Evolutionary conservation across 2,888 invertebrate genomes (phyloP).

Genomic region (Drosophila stalkeri): DNA sequence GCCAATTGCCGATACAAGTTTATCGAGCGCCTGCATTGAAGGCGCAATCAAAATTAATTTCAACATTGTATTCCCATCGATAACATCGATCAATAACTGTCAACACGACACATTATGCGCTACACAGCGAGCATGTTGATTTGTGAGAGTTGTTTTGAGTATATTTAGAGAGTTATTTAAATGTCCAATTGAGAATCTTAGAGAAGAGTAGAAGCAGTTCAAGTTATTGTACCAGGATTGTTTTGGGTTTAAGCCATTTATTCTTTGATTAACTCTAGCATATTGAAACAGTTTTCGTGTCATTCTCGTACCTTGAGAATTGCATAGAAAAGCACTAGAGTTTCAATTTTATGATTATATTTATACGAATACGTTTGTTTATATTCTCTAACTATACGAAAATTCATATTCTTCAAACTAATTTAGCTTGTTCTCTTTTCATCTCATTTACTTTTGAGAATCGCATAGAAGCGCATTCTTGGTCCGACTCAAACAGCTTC

Average conservation of each 20-base stretch:
- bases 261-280: no score
- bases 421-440: background rate
- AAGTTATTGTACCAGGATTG: no score
- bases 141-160: background rate
- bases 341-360: background rate
- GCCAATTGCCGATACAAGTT: slow-evolving; percentile 60
- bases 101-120: slow-evolving; percentile 53
- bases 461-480: slow-evolving; percentile 31
- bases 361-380: background rate
- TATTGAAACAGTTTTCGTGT: no score
- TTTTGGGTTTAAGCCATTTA: no score
- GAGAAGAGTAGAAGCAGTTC: background rate
- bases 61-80: slow-evolving; percentile 64
- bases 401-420: no score
- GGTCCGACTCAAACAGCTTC: slow-evolving; percentile 27
- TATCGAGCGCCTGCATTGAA: slow-evolving; percentile 29
- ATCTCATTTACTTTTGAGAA: background rate
- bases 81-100: slow-evolving; percentile 80
- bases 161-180: background rate
- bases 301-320: background rate
- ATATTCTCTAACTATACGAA: background rate
- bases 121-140: slow-evolving; percentile 17
- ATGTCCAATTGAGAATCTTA: background rate
- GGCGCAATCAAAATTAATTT: slow-evolving; percentile 71
- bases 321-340: background rate